A percentile compares a stretch with the other conserved stretches of the same genome.
Conservation (phyloP, 1,140 invertebrate species). For the Camponotus pennsylvanicus region DNA sequence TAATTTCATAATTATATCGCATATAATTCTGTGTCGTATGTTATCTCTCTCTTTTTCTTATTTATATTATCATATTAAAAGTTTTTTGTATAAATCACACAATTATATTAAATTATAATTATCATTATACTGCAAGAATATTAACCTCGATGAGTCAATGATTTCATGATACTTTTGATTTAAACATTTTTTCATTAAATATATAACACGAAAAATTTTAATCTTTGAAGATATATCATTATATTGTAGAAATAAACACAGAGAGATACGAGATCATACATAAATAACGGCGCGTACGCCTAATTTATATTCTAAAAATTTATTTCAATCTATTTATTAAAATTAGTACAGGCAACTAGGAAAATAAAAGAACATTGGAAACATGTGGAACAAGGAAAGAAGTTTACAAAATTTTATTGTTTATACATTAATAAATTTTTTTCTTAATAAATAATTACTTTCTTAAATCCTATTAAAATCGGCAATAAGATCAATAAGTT, state of each 20-base stretch:
- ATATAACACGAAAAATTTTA: neutral
- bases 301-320: no score
- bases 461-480: neutral
- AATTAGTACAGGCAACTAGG: neutral
- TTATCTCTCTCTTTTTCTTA: no score
- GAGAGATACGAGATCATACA: no score
- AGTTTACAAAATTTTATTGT: constrained; percentile 8
- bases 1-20: no score
- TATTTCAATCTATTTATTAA: neutral
- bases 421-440: constrained; percentile 16
- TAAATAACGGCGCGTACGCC: no score
- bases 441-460: constrained; percentile 23
- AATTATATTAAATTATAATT: no score
- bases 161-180: no score
- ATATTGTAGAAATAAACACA: neutral
- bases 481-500: neutral
- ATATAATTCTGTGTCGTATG: no score
- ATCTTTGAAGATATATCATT: neutral
- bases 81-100: no score
- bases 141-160: no score
- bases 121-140: no score
- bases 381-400: neutral
- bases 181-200: neutral
- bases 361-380: neutral
- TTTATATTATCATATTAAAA: no score